phyloP scores from a whole-genome alignment of 2,888 invertebrate species.

The Drosophila infuscata region DNA sequence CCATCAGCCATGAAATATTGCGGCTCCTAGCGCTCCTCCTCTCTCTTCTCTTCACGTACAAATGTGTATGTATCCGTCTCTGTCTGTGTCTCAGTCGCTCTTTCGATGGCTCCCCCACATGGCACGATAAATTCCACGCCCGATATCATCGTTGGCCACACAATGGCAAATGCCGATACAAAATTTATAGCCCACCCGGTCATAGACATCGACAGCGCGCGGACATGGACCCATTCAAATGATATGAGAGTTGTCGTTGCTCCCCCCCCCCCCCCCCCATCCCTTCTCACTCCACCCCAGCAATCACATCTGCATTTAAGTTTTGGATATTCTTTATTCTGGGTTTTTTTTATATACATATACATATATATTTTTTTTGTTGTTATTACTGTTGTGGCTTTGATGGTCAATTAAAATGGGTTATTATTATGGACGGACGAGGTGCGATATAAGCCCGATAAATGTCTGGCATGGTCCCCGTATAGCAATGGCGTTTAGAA shows the following conservation, averaged over 20 bases:
- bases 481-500: slow-evolving; percentile 67
- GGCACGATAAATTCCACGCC: slow-evolving; percentile 75
- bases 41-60: not conserved
- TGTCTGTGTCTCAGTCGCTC: slow-evolving; percentile 10
- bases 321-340: slow-evolving; percentile 29
- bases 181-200: slow-evolving; percentile 74
- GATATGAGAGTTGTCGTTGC: slow-evolving; percentile 56
- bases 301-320: slow-evolving; percentile 34
- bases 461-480: slow-evolving; percentile 1
- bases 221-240: slow-evolving; percentile 73
- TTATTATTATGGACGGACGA: slow-evolving; percentile 67
- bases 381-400: slow-evolving; percentile 32
- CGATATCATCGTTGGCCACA: slow-evolving; percentile 77
- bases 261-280: not conserved
- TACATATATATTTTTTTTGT: slow-evolving; percentile 10
- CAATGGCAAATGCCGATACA: slow-evolving; percentile 77
- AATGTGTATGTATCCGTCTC: not conserved
- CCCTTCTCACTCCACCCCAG: slow-evolving; percentile 10
- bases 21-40: slow-evolving; percentile 38
- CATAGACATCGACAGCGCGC: slow-evolving; percentile 30
- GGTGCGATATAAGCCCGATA: slow-evolving; percentile 65
- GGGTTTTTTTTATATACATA: not conserved
- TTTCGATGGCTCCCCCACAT: slow-evolving; percentile 63
- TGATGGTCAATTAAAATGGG: slow-evolving; percentile 80
- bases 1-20: slow-evolving; percentile 78